These are phyloP conservation scores for Cyrtonyx montezumae DNA, from an alignment of 2,113 vertebrate species.

Conservation along the genomic window DNA sequence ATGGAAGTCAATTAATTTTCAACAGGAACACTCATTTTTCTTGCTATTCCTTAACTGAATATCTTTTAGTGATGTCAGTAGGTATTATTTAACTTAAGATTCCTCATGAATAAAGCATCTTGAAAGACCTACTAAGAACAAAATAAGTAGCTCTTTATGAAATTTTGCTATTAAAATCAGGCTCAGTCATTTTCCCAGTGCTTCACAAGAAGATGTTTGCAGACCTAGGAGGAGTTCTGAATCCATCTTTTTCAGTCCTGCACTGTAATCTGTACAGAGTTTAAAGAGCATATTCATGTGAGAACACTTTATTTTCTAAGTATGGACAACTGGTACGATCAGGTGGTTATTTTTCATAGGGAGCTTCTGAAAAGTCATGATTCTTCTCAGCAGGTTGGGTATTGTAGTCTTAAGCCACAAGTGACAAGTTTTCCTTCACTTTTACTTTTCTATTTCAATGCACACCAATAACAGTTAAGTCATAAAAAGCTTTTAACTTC, in stretches of 20 bases:
- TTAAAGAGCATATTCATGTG: slow-evolving; percentile 32
- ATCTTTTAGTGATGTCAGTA: background rate
- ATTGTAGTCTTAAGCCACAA: background rate
- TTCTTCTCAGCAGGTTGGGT: background rate
- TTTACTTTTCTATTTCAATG: background rate
- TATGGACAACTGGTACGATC: background rate
- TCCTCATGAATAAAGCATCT: background rate
- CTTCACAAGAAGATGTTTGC: background rate
- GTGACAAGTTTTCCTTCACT: background rate
- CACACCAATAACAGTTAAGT: background rate
- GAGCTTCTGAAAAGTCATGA: background rate
- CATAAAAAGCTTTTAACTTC: background rate
- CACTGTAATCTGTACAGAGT: background rate
- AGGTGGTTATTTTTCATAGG: background rate
- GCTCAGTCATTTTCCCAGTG: background rate
- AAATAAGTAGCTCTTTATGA: background rate
- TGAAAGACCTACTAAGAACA: background rate
- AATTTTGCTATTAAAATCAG: slow-evolving; percentile 30
- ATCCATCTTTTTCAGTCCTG: background rate
- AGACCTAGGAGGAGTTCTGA: background rate
- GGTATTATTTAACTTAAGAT: background rate
- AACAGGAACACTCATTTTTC: background rate
- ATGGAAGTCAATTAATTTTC: background rate
- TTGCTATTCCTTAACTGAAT: background rate
- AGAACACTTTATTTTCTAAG: slow-evolving; percentile 17